A percentile compares a stretch with the other conserved stretches of the same genome.
Conservation (phyloP, 2,888 invertebrate species). For the Graphium colonna region DNA sequence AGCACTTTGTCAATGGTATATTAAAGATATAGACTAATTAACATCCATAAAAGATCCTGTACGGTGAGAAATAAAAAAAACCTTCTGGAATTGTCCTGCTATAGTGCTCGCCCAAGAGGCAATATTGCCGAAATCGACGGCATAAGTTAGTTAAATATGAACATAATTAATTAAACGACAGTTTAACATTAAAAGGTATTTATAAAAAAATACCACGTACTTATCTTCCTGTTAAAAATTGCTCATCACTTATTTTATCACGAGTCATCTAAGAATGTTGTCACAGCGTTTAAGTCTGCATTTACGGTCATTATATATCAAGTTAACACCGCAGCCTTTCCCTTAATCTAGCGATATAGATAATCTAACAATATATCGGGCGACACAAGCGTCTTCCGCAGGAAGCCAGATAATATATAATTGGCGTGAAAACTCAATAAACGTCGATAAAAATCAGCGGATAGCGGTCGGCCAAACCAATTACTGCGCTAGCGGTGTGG, state of each 20-base stretch:
- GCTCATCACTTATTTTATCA: conserved; percentile 2
- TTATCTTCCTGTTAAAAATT: background rate
- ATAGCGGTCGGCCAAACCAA: conserved; percentile 60
- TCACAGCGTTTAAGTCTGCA: background rate
- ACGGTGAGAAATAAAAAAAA: too few species aligned
- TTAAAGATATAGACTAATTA: too few species aligned
- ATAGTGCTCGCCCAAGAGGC: too few species aligned
- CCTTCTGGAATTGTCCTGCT: too few species aligned
- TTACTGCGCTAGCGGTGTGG: conserved; percentile 65
- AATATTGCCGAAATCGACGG: background rate
- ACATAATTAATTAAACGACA: background rate
- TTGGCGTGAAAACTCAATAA: conserved; percentile 79
- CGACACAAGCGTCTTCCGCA: conserved; percentile 54
- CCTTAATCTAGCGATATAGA: conserved; percentile 19
- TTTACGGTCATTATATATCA: conserved; percentile 16
- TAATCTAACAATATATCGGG: conserved; percentile 47
- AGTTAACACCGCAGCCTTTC: conserved; percentile 11
- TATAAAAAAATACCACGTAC: too few species aligned
- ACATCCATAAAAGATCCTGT: too few species aligned
- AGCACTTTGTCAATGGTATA: too few species aligned
- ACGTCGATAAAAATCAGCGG: conserved; percentile 75
- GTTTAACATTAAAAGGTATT: too few species aligned
- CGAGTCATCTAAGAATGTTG: conserved; percentile 8
- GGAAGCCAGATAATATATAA: conserved; percentile 73
- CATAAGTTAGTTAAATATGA: background rate